A percentile compares a stretch with the other conserved stretches of the same genome.
Conservation (phyloP, 2,888 invertebrate species). For the Sarcophaga caerulescens region DNA sequence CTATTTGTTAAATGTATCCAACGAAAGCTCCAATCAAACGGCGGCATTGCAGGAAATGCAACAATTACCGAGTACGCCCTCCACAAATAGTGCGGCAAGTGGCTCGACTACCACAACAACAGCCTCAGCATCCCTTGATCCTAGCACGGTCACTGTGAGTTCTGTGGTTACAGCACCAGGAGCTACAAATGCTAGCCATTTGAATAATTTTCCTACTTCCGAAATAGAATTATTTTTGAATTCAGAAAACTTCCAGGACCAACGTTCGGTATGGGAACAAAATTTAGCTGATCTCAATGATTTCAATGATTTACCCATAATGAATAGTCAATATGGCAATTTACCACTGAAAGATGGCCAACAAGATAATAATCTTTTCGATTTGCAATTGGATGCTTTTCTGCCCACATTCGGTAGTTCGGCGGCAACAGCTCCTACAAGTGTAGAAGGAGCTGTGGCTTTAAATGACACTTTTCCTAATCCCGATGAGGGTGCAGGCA, state of each 20-base stretch:
- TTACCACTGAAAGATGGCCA: constrained; percentile 81
- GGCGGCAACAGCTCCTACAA: constrained; percentile 35
- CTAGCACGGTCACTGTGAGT: constrained; percentile 52
- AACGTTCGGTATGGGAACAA: constrained; percentile 83
- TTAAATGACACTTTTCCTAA: constrained; percentile 77
- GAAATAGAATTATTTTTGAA: constrained; percentile 78
- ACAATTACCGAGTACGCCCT: constrained; percentile 57
- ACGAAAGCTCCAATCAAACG: constrained; percentile 75
- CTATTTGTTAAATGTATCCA: constrained; percentile 84
- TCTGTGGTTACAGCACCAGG: constrained; percentile 61
- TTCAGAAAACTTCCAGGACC: constrained; percentile 77
- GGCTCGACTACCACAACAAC: constrained; percentile 55
- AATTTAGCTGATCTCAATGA: constrained; percentile 84
- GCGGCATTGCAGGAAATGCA: constrained; percentile 77
- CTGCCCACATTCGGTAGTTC: constrained; percentile 72
- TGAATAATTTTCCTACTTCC: constrained; percentile 63
- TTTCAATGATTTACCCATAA: constrained; percentile 79
- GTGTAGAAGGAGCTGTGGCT: constrained; percentile 68
- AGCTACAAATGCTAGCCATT: constrained; percentile 54
- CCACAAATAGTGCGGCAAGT: constrained; percentile 44
- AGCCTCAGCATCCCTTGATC: constrained; percentile 58
- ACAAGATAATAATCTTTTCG: constrained; percentile 74
- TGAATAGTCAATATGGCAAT: constrained; percentile 75
- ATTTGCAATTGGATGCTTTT: constrained; percentile 74
- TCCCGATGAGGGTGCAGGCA: constrained; percentile 72